These are phyloP conservation scores for Eupeodes latifasciatus DNA, from an alignment of 2,888 invertebrate genomes.

Conservation along the genomic window DNA sequence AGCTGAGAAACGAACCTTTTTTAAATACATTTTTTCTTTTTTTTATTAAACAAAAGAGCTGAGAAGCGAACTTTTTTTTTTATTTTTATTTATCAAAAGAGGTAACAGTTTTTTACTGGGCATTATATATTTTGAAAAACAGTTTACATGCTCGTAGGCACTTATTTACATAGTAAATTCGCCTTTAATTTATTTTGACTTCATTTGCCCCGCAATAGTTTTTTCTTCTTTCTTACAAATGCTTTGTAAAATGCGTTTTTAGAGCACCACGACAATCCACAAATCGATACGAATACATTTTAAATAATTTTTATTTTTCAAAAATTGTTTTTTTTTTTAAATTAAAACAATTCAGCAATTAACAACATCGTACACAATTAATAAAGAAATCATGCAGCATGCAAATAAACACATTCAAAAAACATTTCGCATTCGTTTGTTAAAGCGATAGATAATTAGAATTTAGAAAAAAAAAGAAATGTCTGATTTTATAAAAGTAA, in stretches of 20 bases:
- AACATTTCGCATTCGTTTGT: background rate
- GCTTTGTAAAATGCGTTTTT: too few relatives aligned
- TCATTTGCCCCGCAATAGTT: too few relatives aligned
- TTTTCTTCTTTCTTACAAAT: too few relatives aligned
- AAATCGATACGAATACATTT: too few relatives aligned
- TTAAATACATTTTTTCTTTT: background rate
- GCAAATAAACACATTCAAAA: conserved; percentile 15
- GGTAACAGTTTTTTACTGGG: too few relatives aligned
- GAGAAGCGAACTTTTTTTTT: conserved; percentile 10
- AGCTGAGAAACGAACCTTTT: too few relatives aligned
- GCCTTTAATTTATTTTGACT: too few relatives aligned
- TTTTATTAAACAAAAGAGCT: conserved; percentile 26
- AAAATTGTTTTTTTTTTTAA: background rate
- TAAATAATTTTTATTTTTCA: too few relatives aligned
- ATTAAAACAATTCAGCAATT: conserved; percentile 55
- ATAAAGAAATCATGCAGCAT: conserved; percentile 57
- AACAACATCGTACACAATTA: conserved; percentile 17
- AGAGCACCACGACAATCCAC: too few relatives aligned
- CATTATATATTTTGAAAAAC: too few relatives aligned
- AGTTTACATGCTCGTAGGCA: too few relatives aligned
- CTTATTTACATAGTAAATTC: too few relatives aligned
- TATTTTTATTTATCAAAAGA: background rate
- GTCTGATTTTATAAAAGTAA: conserved; percentile 34
- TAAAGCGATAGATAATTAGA: conserved; percentile 38
- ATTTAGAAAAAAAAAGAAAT: background rate